Evolutionary conservation across 1,140 invertebrate genomes (phyloP).

Genomic region (Calosoma granatense): DNA sequence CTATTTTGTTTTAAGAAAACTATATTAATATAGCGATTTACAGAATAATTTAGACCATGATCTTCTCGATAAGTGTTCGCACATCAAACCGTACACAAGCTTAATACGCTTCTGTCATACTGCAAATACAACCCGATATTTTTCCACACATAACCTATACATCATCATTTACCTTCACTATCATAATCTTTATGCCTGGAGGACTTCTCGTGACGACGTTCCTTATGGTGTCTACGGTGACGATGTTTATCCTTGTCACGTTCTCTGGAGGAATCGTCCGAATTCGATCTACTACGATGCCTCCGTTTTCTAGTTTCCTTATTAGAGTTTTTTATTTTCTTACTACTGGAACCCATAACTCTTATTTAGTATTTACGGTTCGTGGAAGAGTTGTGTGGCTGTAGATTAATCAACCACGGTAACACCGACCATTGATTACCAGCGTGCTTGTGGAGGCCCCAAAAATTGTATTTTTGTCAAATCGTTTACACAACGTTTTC

Average conservation of each 20-base stretch:
- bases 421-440: neutral
- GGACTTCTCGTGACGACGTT: slow-evolving; percentile 41
- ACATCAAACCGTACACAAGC: no score
- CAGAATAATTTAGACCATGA: no score
- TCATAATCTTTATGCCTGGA: slow-evolving; percentile 37
- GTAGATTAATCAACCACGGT: neutral
- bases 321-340: slow-evolving; percentile 38
- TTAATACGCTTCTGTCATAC: no score
- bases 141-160: no score
- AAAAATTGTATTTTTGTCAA: no score
- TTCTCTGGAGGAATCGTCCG: slow-evolving; percentile 32
- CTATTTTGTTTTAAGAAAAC: slow-evolving; percentile 23
- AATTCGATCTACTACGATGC: slow-evolving; percentile 40
- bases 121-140: no score
- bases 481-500: no score
- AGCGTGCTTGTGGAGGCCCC: no score
- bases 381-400: neutral
- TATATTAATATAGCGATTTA: neutral
- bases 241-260: slow-evolving; percentile 45
- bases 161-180: slow-evolving; percentile 48
- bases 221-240: slow-evolving; percentile 50
- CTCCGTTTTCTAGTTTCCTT: slow-evolving; percentile 39
- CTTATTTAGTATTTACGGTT: neutral
- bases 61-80: slow-evolving; percentile 3
- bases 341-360: slow-evolving; percentile 46